These are phyloP conservation scores for Chitala chitala DNA, from an alignment of 2,113 vertebrate species.

Conservation along the genomic window DNA sequence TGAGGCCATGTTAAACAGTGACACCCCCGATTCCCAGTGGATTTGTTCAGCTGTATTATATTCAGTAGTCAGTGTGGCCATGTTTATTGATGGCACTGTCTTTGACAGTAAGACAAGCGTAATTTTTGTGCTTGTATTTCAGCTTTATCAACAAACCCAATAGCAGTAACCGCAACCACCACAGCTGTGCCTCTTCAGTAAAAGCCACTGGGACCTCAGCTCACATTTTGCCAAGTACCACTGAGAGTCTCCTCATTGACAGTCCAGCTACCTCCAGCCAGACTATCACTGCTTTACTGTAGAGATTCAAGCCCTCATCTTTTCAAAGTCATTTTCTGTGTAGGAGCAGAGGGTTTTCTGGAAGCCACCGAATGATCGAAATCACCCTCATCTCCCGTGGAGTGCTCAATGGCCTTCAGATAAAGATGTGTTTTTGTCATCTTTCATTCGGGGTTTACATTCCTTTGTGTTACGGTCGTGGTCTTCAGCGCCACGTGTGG, in stretches of 20 bases:
- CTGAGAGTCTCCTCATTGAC: too few relatives aligned
- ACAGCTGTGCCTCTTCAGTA: neutral
- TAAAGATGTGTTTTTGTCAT: neutral
- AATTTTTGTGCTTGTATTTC: neutral
- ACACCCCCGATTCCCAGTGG: neutral
- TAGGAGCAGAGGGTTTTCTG: neutral
- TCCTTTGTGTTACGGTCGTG: conserved; percentile 28
- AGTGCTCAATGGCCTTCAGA: conserved; percentile 28
- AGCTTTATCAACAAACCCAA: neutral
- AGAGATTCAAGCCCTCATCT: too few relatives aligned
- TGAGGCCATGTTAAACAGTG: neutral
- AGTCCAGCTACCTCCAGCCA: conserved; percentile 34
- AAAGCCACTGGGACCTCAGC: conserved; percentile 10
- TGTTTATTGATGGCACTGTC: neutral
- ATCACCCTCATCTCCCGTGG: conserved; percentile 23
- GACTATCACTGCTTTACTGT: conserved; percentile 17
- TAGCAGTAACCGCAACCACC: neutral
- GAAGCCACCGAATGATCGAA: neutral
- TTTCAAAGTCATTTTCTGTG: neutral
- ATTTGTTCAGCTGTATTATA: neutral
- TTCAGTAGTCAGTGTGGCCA: too few relatives aligned
- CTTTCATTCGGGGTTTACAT: neutral
- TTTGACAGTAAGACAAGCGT: neutral
- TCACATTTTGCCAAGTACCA: conserved; percentile 35
- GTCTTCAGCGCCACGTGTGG: conserved; percentile 18